Evolutionary conservation across 2,113 vertebrate species (phyloP).

Genomic region (Lucifuga dentata): DNA sequence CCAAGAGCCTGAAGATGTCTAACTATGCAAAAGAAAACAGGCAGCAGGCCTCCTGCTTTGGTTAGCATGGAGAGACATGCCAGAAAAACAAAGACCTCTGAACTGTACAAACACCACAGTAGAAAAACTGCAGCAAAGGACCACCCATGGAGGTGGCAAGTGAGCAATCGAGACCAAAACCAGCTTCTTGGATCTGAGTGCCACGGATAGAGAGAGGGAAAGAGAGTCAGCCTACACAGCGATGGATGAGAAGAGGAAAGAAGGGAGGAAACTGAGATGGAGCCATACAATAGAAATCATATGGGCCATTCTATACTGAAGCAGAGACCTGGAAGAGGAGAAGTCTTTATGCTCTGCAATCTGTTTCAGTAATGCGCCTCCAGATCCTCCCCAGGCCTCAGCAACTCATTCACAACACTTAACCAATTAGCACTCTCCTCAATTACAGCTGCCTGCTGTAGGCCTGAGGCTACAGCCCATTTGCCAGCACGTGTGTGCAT

Average conservation of each 20-base stretch:
- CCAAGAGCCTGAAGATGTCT: slow-evolving; percentile 62
- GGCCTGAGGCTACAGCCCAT: slow-evolving; percentile 10
- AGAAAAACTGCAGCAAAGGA: slow-evolving; percentile 51
- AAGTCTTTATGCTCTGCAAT: slow-evolving; percentile 7
- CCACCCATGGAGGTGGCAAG: slow-evolving; percentile 69
- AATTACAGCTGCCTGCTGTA: slow-evolving; percentile 25
- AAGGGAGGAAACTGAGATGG: slow-evolving; percentile 28
- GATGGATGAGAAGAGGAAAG: slow-evolving; percentile 4
- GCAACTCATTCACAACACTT: slow-evolving; percentile 28
- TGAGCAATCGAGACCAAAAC: slow-evolving; percentile 49
- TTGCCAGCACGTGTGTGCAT: not conserved
- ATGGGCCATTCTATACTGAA: not conserved
- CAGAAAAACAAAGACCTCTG: slow-evolving; percentile 70
- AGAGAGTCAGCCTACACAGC: slow-evolving; percentile 16
- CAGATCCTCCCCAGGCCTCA: slow-evolving; percentile 15
- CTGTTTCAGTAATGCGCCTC: slow-evolving; percentile 22
- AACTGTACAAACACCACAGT: slow-evolving; percentile 68
- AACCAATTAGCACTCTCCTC: slow-evolving; percentile 54
- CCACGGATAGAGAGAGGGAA: slow-evolving; percentile 51
- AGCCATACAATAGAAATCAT: no score
- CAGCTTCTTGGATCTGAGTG: slow-evolving; percentile 43
- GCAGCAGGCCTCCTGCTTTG: slow-evolving; percentile 52
- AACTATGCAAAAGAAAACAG: slow-evolving; percentile 69
- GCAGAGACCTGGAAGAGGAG: slow-evolving; percentile 5
- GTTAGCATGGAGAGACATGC: slow-evolving; percentile 58